These are phyloP conservation scores for Diplosoma virens DNA, from an alignment of 23 tunicate genomes.

Conservation along the genomic window DNA sequence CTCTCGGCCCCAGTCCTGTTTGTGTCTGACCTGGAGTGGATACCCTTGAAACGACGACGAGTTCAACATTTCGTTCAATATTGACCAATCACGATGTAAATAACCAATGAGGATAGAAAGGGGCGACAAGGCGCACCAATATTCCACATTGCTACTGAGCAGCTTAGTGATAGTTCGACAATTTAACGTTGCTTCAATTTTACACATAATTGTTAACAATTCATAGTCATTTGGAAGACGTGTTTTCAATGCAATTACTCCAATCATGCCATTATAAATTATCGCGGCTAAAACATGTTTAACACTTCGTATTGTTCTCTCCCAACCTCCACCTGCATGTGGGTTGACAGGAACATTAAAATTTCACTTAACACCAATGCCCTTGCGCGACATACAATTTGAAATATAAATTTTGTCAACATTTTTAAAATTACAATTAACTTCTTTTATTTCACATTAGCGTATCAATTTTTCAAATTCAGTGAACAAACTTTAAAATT, in stretches of 20 bases:
- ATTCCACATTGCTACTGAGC: neutral
- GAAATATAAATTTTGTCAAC: too few species aligned
- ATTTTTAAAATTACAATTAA: too few species aligned
- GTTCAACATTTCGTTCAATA: neutral
- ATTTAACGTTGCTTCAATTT: conserved; percentile 5
- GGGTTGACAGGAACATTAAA: conserved; percentile 7
- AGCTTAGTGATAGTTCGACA: conserved; percentile 7
- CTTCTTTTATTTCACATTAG: too few species aligned
- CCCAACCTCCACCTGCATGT: conserved; percentile 27
- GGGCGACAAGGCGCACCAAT: conserved; percentile 23
- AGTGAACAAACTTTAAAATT: conserved; percentile 2
- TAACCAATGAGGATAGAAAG: conserved; percentile 1
- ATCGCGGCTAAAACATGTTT: conserved; percentile 8
- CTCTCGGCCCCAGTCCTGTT: neutral
- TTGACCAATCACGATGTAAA: conserved; percentile 1
- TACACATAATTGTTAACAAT: conserved; percentile 6
- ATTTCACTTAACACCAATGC: neutral
- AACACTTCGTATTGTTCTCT: neutral
- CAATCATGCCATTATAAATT: neutral
- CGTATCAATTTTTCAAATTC: conserved; percentile 3
- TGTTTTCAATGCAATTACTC: neutral
- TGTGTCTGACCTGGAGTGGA: conserved; percentile 5
- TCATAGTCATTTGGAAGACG: conserved; percentile 22
- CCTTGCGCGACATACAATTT: too few species aligned
- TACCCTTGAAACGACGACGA: neutral